Evolutionary conservation across 2,113 vertebrate genomes (phyloP).

Genomic region (Oenanthe melanoleuca): DNA sequence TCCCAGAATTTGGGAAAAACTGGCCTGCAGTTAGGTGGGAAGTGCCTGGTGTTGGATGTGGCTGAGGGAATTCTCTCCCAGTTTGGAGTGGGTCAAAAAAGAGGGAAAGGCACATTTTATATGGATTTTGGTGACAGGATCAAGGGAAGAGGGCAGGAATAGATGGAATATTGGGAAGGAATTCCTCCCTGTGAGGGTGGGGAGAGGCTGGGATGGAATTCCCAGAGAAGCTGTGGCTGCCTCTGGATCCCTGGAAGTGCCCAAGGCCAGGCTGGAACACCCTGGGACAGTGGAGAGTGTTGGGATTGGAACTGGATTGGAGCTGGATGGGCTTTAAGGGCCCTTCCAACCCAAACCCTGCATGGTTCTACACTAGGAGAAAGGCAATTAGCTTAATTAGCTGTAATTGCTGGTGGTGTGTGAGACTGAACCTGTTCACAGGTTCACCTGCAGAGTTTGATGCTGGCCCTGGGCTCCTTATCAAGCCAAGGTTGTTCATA

Average conservation of each 20-base stretch:
- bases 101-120: background rate
- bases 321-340: background rate
- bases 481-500: background rate
- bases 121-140: fast-evolving
- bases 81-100: background rate
- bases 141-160: too few species aligned
- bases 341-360: background rate
- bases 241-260: background rate
- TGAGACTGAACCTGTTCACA: background rate
- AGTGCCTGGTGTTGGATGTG: background rate
- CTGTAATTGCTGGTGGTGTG: background rate
- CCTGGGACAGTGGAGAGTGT: fast-evolving
- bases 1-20: fast-evolving
- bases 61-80: background rate
- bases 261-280: background rate
- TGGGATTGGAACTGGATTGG: background rate
- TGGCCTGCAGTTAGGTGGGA: background rate
- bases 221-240: background rate
- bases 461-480: background rate
- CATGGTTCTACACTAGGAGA: fast-evolving
- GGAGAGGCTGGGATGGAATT: background rate
- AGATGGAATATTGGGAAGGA: background rate
- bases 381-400: background rate
- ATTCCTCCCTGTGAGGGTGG: background rate
- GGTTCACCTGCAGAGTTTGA: background rate